Base-by-base conservation (phyloP, 2,888 invertebrate species). In the Lucinisca nassula region DNA sequence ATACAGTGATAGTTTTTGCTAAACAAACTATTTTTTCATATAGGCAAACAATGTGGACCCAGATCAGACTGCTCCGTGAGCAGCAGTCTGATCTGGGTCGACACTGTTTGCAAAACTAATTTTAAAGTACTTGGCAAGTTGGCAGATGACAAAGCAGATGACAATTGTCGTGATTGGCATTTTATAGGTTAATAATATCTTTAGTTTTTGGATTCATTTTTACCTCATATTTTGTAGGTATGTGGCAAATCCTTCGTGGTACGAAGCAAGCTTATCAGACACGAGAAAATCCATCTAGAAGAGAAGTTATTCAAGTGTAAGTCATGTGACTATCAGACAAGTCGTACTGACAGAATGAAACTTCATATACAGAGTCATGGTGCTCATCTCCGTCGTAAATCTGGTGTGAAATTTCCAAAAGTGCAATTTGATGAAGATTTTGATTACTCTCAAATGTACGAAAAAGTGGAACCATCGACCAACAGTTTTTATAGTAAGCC, bases 241-340 rank as follows among this genome's bases (percentile, higher is more conserved):
- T 97, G 97, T 94, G 97, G 97, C 0, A 96, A 97, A 72, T 97
- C 97, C 24, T 98, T 98, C 95, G 97, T 97, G 93, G 97, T 97
- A 93, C 97, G 97, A 92, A 97, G 97, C 35, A 97, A 97, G 95
- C 95, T 98, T 84, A 97, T 97, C 21, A 96, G 98, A 0, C 98
- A 98, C 94, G 97, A 97, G 94, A 96, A 97, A 45, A 97, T 97
- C 77, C 98, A 98, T 95, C 95, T 97, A 70, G 97, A 97, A 90
- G 97, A 97, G 86, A 97, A 97, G 91, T 97, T 97, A 0, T 97
- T 97, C 95, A 97, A 97, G 83, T 97, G 97, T 94, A 97, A 97
- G 35, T 97, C 97, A 91, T 97, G 97, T 95, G 97, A 97, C 91
- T 97, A 97, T 94, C 97, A 97, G 10, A 97, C 97, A 87, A 97